These are phyloP conservation scores for Ptyas mucosa DNA, from an alignment of 2,113 vertebrate species.

Conservation along the genomic window DNA sequence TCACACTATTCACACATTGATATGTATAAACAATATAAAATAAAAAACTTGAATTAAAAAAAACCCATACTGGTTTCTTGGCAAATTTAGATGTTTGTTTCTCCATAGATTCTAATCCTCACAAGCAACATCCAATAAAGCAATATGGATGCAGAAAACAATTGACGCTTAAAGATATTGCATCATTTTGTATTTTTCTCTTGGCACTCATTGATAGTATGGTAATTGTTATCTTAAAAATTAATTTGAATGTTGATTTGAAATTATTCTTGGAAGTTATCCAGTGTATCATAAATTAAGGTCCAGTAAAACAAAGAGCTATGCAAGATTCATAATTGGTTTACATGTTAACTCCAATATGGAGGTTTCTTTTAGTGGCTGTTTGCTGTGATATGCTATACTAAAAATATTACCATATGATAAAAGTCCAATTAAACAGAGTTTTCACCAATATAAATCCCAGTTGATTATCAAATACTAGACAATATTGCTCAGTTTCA, in stretches of 20 bases:
- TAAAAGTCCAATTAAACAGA: background rate
- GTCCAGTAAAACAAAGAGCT: background rate
- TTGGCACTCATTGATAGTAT: background rate
- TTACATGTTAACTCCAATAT: background rate
- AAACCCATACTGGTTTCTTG: background rate
- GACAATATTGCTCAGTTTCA: background rate
- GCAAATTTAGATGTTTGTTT: background rate
- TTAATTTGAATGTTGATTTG: background rate
- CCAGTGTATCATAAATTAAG: background rate
- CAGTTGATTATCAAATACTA: background rate
- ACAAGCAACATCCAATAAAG: background rate
- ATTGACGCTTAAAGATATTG: background rate
- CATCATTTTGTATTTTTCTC: background rate
- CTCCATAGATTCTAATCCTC: background rate
- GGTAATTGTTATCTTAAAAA: background rate
- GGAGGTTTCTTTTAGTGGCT: background rate
- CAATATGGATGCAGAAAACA: background rate
- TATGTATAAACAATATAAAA: too few relatives aligned
- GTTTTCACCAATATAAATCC: background rate
- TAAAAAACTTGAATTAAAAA: too few relatives aligned
- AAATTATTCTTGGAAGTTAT: background rate
- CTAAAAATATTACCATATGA: background rate
- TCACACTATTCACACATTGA: too few relatives aligned
- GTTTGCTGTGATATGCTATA: background rate
- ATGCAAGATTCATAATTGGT: background rate